A percentile compares a stretch with the other conserved stretches of the same genome.
Evolutionary conservation across 1,140 invertebrate genomes (phyloP).

Genomic region (Achroia grisella): DNA sequence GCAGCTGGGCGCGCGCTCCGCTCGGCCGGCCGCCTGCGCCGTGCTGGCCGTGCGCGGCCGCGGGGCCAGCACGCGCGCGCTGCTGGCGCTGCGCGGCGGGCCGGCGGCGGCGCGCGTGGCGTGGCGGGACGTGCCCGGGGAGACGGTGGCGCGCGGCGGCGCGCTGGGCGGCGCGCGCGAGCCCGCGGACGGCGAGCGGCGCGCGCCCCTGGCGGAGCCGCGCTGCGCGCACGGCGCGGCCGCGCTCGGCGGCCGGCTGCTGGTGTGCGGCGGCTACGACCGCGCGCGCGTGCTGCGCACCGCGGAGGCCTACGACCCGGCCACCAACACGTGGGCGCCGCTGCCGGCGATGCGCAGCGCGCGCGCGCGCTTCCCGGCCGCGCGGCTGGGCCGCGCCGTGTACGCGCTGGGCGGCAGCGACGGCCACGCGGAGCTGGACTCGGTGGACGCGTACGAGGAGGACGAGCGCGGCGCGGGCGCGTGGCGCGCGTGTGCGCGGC

Average conservation of each 20-base stretch:
- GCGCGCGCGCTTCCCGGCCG: conserved; percentile 84
- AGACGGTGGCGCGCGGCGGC: conserved; percentile 10
- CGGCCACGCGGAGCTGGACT: conserved; percentile 74
- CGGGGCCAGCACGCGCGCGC: conserved; percentile 20
- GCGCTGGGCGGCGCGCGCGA: conserved; percentile 11
- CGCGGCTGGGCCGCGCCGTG: conserved; percentile 75
- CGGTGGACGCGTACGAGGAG: conserved; percentile 79
- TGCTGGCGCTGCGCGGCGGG: conserved; percentile 16
- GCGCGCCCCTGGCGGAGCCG: conserved; percentile 21
- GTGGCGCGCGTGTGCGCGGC: conserved; percentile 71
- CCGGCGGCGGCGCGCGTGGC: conserved; percentile 14
- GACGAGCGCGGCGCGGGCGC: conserved; percentile 76
- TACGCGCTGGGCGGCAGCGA: conserved; percentile 88
- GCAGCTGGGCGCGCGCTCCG: conserved; percentile 14
- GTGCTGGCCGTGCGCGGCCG: conserved; percentile 11
- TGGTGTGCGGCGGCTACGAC: conserved; percentile 85
- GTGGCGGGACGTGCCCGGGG: conserved; percentile 14
- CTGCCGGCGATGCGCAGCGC: conserved; percentile 81
- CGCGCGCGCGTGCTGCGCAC: conserved; percentile 86
- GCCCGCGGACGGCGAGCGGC: conserved; percentile 7
- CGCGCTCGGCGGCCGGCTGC: conserved; percentile 59
- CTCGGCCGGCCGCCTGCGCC: conserved; percentile 8
- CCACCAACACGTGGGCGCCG: conserved; percentile 79
- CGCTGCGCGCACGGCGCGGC: conserved; percentile 66
- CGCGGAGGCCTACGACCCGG: conserved; percentile 83